Conservation (phyloP, 1,140 invertebrate genomes). For the Samia ricini region DNA sequence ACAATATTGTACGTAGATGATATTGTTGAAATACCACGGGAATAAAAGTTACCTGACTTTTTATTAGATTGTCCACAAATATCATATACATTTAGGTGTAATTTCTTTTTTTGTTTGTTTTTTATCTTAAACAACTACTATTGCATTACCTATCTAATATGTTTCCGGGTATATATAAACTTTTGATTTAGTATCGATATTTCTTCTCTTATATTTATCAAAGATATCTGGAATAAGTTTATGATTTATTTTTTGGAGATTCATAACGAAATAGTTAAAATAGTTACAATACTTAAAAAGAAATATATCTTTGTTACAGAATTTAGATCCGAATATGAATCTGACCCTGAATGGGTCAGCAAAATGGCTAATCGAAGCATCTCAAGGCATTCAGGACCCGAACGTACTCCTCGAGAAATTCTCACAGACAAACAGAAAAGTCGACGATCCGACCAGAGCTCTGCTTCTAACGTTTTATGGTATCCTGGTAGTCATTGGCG, state of each 20-base stretch:
- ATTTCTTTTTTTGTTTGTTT: neutral
- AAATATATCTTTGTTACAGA: conserved; percentile 51
- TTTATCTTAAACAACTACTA: neutral
- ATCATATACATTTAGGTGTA: neutral
- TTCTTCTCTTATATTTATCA: neutral
- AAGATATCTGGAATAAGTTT: neutral
- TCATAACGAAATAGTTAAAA: too few relatives aligned
- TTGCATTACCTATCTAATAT: neutral
- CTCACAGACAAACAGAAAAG: conserved; percentile 81
- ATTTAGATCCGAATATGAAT: conserved; percentile 55
- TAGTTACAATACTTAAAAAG: neutral
- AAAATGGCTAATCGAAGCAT: conserved; percentile 67
- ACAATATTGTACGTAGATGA: neutral
- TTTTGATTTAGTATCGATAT: neutral
- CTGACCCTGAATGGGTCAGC: conserved; percentile 58
- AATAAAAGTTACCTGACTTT: neutral
- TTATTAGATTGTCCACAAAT: neutral
- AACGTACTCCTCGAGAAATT: conserved; percentile 79
- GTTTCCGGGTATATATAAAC: neutral
- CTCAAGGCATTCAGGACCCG: conserved; percentile 69
- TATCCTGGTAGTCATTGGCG: conserved; percentile 86
- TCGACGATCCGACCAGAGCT: conserved; percentile 82
- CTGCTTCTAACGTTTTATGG: conserved; percentile 84
- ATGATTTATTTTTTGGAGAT: too few relatives aligned
- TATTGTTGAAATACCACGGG: neutral